Base-by-base conservation (phyloP, 2,113 vertebrate species). In the Syrrhaptes paradoxus region DNA sequence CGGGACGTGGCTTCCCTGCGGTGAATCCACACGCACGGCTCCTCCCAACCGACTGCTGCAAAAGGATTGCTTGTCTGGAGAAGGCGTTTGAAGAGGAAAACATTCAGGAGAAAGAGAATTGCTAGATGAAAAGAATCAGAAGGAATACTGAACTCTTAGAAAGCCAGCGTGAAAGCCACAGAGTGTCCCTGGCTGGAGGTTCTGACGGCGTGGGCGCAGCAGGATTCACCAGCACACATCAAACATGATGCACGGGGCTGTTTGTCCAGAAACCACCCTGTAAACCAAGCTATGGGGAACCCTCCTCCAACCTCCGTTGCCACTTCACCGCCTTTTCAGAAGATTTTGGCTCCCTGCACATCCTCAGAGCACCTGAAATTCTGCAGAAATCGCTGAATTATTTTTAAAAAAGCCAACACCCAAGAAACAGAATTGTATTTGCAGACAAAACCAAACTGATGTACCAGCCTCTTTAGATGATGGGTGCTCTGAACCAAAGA, bases 201-300 rank as follows among this genome's bases (percentile, higher is more conserved):
- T 17, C 34, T 7, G 5, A 12, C 0, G 8, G 41, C 26, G 22
- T 4, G 21, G 63, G 17, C 34, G 31, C 18, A 22, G 34, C 48
- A 34, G 48, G 28, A 13, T 10, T 9, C 26, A 31, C 4, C 5
- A 11, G 8, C 3, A 6, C 3, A 6, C 18, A 19, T 0, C 1
- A 4, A 59, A 8, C 17, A 3, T 2, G 2, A 13, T 0, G 3
- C 22, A 38, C 0, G 1, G 32, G 2, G 16, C 13, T 13, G 1
- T 16, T 16, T 38, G 13, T 9, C 3, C 68, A 68, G 31, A 17
- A 45, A 26, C n/a, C 7, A 7, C 4, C 29, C 62, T 20, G 55
- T 21, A 41, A 70, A 14, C 46, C 52, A 12, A 63, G 17, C 12
- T 5, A 16, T 3, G 43, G 31, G 41, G 52, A 26, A 46, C 13